Evolutionary conservation across 2,797 vertebrate species (phyloP).

Genomic region (Mormyrus proboscirostris): DNA sequence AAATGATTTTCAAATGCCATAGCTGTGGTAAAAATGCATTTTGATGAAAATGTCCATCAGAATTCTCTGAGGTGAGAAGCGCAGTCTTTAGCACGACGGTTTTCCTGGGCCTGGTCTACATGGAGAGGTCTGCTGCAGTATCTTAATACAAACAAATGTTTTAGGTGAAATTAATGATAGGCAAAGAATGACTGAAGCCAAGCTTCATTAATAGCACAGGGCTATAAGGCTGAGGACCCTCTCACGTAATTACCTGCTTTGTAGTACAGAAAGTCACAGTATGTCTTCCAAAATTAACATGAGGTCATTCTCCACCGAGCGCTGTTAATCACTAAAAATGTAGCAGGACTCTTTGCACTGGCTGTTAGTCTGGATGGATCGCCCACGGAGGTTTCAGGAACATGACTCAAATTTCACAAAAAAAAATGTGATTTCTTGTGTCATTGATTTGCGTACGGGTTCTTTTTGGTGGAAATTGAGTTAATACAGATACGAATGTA

Average conservation of each 20-base stretch:
- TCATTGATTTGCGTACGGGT: neutral
- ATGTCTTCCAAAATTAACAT: neutral
- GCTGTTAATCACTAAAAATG: neutral
- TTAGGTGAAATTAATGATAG: neutral
- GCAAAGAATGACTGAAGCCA: neutral
- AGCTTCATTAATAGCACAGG: neutral
- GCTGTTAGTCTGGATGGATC: neutral
- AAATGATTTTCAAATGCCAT: neutral
- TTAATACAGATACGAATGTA: neutral
- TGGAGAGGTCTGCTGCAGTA: neutral
- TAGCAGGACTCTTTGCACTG: neutral
- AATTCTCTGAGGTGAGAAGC: neutral
- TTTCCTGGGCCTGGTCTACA: neutral
- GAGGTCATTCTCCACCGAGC: neutral
- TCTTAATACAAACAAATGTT: neutral
- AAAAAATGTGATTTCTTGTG: neutral
- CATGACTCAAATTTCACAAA: neutral
- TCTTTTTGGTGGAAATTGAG: neutral
- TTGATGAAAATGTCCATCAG: neutral
- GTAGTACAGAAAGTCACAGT: neutral
- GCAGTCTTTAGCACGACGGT: neutral
- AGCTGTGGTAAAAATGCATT: neutral
- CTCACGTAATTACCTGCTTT: neutral
- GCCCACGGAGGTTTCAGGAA: neutral
- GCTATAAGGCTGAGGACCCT: neutral